Evolutionary conservation across 2,888 invertebrate genomes (phyloP).

Genomic region (Drosophila paramelanica): DNA sequence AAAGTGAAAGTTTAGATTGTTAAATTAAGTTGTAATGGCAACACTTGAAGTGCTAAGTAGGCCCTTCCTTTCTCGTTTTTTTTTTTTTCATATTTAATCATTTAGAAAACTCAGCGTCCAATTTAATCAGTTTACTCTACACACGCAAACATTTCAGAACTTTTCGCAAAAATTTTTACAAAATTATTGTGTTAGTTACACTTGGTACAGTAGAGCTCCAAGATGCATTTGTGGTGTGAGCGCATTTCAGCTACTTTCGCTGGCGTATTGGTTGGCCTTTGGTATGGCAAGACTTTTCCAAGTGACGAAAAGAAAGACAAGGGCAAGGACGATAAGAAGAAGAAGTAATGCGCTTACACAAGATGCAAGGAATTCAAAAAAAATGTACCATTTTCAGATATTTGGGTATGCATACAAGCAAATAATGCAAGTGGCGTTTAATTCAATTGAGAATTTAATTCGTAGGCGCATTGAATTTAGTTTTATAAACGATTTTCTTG

Average conservation of each 20-base stretch:
- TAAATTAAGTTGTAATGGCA: too few species aligned
- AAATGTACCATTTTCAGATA: neutral
- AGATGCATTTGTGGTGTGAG: slow-evolving; percentile 64
- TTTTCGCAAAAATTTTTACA: slow-evolving; percentile 12
- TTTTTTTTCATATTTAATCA: neutral
- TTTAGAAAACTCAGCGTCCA: neutral
- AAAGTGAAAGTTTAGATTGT: neutral
- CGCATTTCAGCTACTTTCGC: slow-evolving; percentile 56
- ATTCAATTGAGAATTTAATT: too few species aligned
- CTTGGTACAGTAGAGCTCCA: neutral
- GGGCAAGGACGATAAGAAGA: slow-evolving; percentile 11
- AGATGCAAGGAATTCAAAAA: neutral
- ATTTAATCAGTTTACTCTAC: slow-evolving; percentile 22
- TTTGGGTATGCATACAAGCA: neutral
- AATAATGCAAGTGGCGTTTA: neutral
- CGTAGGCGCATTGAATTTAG: too few species aligned
- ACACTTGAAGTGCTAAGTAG: slow-evolving; percentile 20
- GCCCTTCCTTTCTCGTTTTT: slow-evolving; percentile 7
- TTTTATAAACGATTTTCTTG: too few species aligned
- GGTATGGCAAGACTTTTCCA: slow-evolving; percentile 63
- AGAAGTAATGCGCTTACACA: slow-evolving; percentile 22
- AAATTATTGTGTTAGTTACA: slow-evolving; percentile 18
- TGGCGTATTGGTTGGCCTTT: slow-evolving; percentile 59
- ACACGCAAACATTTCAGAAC: slow-evolving; percentile 5
- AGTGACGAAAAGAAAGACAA: neutral